Conservation (phyloP, 2,797 vertebrate genomes). For the Zenarchopterus dispar region DNA sequence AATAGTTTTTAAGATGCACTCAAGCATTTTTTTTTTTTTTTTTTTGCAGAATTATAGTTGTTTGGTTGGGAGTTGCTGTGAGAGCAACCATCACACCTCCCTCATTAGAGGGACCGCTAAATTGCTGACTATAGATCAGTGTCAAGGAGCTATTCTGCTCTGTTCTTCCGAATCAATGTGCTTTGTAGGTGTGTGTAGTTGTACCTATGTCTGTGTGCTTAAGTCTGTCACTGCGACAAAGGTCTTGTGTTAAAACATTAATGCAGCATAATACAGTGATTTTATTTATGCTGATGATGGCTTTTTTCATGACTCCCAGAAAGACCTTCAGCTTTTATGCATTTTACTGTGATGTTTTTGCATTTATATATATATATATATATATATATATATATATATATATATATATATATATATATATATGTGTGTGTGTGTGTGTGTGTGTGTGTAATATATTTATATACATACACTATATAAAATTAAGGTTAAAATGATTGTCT, state of each 20-base stretch:
- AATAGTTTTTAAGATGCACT: constrained; percentile 27
- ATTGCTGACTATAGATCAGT: constrained; percentile 72
- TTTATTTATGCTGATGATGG: neutral
- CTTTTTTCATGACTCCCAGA: neutral
- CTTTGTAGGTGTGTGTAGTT: constrained; percentile 22
- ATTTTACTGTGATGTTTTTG: neutral
- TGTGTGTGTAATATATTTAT: too few relatives aligned
- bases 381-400: too few relatives aligned
- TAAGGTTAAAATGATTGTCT: too few relatives aligned
- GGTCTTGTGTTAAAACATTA: constrained; percentile 3
- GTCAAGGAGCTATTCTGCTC: constrained; percentile 61
- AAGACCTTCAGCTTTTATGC: neutral
- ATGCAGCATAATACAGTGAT: neutral
- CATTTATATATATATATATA: too few relatives aligned
- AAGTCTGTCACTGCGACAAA: constrained; percentile 1
- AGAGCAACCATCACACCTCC: constrained; percentile 59
- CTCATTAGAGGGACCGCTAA: constrained; percentile 72
- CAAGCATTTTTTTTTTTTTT: too few relatives aligned
- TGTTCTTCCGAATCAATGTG: constrained; percentile 46
- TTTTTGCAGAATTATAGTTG: constrained; percentile 64
- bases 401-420: too few relatives aligned
- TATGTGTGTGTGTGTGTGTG: too few relatives aligned
- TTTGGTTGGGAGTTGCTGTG: constrained; percentile 39
- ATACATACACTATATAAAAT: too few relatives aligned
- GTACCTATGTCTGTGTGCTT: constrained; percentile 1